These are phyloP conservation scores for Beaufortia kweichowensis DNA, from an alignment of 2,113 vertebrate genomes.

Conservation along the genomic window DNA sequence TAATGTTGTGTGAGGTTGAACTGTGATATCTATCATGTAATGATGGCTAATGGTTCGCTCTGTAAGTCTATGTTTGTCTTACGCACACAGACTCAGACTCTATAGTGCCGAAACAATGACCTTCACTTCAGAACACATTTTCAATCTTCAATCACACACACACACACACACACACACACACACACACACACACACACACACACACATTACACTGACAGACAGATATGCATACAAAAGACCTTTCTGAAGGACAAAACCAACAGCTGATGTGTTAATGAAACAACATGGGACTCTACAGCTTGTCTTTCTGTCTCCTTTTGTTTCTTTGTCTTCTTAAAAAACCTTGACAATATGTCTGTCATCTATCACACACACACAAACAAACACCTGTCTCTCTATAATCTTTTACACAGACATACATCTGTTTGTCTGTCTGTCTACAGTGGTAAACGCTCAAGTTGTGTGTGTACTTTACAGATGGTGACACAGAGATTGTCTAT, in stretches of 20 bases:
- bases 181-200: not conserved
- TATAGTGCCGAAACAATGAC: not conserved
- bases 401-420: not conserved
- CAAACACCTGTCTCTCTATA: not conserved
- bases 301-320: no score
- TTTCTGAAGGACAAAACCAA: not conserved
- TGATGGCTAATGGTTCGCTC: no score
- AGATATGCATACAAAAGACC: not conserved
- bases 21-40: slow-evolving; percentile 62
- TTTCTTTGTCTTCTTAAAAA: no score
- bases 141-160: not conserved
- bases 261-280: not conserved
- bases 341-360: not conserved
- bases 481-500: not conserved
- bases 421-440: not conserved
- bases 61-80: not conserved
- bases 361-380: no score
- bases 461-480: not conserved
- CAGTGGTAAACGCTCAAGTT: not conserved
- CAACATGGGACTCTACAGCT: not conserved
- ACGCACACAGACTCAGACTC: no score
- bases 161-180: slow-evolving; percentile 3
- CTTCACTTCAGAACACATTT: not conserved
- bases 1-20: slow-evolving; percentile 59
- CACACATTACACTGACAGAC: not conserved